Conservation (phyloP, 2,113 vertebrate species). For the Tenrec ecaudatus region DNA sequence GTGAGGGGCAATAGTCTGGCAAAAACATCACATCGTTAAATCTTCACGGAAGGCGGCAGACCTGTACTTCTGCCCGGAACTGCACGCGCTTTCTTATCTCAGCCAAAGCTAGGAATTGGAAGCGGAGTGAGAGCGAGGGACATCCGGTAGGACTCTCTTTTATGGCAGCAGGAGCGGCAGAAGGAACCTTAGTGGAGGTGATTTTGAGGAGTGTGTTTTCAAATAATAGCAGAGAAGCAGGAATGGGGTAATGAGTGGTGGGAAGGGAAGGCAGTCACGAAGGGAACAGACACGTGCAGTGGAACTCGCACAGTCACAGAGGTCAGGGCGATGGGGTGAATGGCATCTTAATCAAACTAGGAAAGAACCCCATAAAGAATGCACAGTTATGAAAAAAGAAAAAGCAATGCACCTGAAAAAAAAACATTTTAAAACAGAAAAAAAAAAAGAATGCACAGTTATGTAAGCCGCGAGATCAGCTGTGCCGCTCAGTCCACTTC, state of each 20-base stretch:
- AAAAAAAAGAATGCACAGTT: too few species aligned
- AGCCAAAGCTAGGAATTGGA: slow-evolving; percentile 20
- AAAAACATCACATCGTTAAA: background rate
- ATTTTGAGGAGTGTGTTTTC: too few species aligned
- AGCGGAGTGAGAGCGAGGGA: background rate
- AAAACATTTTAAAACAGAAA: too few species aligned
- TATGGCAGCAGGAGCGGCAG: background rate
- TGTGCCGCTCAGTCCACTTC: background rate
- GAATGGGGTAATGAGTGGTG: background rate
- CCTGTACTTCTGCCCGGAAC: background rate
- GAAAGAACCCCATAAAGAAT: background rate
- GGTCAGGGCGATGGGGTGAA: background rate
- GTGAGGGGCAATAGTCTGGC: background rate
- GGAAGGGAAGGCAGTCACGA: background rate
- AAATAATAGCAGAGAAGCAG: background rate
- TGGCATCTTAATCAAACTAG: background rate
- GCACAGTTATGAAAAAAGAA: background rate
- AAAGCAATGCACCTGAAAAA: too few species aligned
- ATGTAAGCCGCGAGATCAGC: background rate
- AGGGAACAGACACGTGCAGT: background rate
- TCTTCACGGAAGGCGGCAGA: background rate
- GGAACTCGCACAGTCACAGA: background rate
- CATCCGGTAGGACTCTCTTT: background rate
- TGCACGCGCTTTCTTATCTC: background rate
- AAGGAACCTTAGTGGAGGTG: slow-evolving; percentile 33